Evolutionary conservation across 2,797 vertebrate species (phyloP).

Genomic region (Rhinogobio ventralis): DNA sequence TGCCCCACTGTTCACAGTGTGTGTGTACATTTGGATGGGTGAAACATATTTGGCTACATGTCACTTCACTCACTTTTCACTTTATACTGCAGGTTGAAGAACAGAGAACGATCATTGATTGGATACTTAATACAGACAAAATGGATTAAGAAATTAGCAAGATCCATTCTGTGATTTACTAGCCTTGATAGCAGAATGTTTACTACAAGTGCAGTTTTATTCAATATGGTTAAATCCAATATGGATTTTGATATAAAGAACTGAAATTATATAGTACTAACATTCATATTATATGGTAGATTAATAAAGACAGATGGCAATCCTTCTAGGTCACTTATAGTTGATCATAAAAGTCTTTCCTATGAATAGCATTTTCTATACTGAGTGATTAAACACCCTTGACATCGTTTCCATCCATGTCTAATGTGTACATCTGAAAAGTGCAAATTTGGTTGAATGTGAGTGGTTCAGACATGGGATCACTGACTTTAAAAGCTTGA

Average conservation of each 20-base stretch:
- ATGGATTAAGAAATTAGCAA: not conserved
- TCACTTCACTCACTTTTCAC: too few species aligned
- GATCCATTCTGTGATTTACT: not conserved
- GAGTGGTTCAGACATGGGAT: conserved; percentile 26
- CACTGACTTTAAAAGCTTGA: conserved; percentile 18
- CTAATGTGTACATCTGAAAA: conserved; percentile 16
- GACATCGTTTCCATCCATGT: conserved; percentile 23
- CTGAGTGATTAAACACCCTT: not conserved
- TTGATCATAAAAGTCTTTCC: not conserved
- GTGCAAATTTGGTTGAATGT: conserved; percentile 9
- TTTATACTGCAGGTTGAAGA: not conserved
- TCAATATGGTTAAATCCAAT: too few species aligned
- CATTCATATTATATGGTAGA: not conserved
- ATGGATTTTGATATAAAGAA: not conserved
- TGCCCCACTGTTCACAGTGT: too few species aligned
- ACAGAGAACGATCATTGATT: not conserved
- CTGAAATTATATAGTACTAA: not conserved
- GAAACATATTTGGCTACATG: too few species aligned
- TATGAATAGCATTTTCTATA: not conserved
- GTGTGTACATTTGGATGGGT: too few species aligned
- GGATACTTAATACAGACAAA: not conserved
- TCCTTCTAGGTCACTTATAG: not conserved
- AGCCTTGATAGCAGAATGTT: not conserved
- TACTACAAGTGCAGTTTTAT: not conserved
- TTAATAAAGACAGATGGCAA: not conserved